Evolutionary conservation across 2,888 invertebrate species (phyloP), one percentile per base, ranked within the genome.

Genomic region (Anoplius nigerrimus): DNA sequence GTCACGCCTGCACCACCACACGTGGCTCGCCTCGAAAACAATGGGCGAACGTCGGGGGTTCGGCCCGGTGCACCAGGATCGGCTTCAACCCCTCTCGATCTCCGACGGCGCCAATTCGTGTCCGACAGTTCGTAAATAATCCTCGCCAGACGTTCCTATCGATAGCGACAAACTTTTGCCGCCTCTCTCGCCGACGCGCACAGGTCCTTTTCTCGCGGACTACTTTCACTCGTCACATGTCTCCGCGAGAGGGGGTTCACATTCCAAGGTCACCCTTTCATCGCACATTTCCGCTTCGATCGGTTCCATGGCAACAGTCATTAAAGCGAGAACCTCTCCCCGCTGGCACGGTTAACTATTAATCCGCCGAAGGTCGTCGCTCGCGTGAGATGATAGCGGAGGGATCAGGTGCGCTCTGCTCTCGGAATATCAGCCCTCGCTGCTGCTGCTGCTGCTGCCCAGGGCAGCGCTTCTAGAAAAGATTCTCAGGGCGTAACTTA

Each of bases 191-290:
- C 22, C 21, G 15, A 15, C 5, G 15, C 52, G 2, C 22, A 11
- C n/a, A n/a, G n/a, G 15, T 24, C 1, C 52, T 22, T n/a, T 22
- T 53, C 8, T 53, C 24, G 4, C n/a, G 16, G 13, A 42, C 18
- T 48, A 48, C 48, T 18, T 48, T 48, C 48, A 48, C 48, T 48
- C 16, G 48, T 18, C 48, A 18, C 62, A 20, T 65, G 71, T 71
- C 34, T 54, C 52, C 60, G 46, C 53, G 51, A 51, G 55, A 34
- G 34, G 34, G 60, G 56, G 27, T 48, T 65, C 43, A 16, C 24
- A 18, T 43, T 51, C 62, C 74, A 78, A 76, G 74, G 76, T 78
- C 74, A 72, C 52, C 57, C 34, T 27, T 53, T 55, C 51, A 20
- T 24, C 56, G 13, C 46, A 18, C 75, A 75, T 68, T 66, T 61